Evolutionary conservation across 2,797 vertebrate genomes (phyloP).

Genomic region (Mus spretus): DNA sequence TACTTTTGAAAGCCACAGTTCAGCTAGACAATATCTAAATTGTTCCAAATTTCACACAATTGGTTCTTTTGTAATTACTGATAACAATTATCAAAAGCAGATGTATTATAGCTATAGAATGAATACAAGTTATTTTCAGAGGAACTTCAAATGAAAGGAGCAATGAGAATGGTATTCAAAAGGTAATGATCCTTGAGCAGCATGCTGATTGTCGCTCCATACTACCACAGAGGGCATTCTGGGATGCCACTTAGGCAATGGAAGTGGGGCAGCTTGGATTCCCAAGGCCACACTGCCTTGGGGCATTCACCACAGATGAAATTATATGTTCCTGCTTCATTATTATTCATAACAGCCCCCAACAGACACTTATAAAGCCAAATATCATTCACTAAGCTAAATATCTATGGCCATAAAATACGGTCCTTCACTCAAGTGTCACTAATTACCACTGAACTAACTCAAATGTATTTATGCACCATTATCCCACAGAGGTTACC

Average conservation of each 20-base stretch:
- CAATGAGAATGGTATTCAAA: constrained; percentile 74
- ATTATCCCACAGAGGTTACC: constrained; percentile 73
- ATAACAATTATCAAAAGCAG: constrained; percentile 73
- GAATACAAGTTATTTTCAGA: constrained; percentile 74
- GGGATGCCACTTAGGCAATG: constrained; percentile 57
- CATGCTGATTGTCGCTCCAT: neutral
- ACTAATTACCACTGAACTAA: constrained; percentile 83
- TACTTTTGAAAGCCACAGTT: constrained; percentile 50
- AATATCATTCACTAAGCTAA: constrained; percentile 80
- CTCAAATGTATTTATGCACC: constrained; percentile 79
- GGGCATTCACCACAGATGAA: constrained; percentile 52
- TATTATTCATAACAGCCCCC: constrained; percentile 82
- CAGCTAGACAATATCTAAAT: constrained; percentile 42
- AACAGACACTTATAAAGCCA: constrained; percentile 76
- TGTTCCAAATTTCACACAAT: constrained; percentile 61
- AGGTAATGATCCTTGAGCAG: constrained; percentile 73
- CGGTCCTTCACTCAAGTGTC: constrained; percentile 83
- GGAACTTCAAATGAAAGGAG: constrained; percentile 75
- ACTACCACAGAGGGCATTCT: constrained; percentile 17
- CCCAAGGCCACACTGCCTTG: constrained; percentile 36
- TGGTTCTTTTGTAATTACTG: constrained; percentile 79
- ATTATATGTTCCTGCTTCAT: constrained; percentile 68
- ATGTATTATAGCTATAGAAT: constrained; percentile 64
- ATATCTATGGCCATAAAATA: constrained; percentile 81
- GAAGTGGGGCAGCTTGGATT: neutral